Base-by-base conservation (phyloP, 2,888 invertebrate genomes). In the Coenonympha arcania region DNA sequence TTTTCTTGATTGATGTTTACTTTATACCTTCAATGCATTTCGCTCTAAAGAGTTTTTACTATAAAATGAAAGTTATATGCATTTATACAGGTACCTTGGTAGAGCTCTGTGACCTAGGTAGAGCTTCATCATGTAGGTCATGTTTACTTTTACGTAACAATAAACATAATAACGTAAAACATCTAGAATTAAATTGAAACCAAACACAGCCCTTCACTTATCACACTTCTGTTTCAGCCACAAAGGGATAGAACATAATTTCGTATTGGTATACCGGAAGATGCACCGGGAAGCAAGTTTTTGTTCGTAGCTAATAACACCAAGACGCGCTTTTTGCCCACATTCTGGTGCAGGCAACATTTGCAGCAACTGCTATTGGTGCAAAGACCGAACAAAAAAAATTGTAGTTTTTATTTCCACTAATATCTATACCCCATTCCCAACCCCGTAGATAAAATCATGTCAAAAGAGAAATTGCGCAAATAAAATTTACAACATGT, bases 231-330 rank as follows among this genome's bases (percentile, higher is more conserved):
- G 26, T n/a, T 24, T 16, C 0, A 11, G 6, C 2, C n/a, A 22
- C 9, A 20, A 47, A 40, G 28, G 44, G 41, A 40, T 33, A 13
- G 9, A 50, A 37, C 19, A 42, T 31, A 40, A 52, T 50, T 50
- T 49, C 28, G 55, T 52, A 6, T 24, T 8, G 1, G 6, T 16
- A 55, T 57, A 58, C 68, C 71, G 75, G 74, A 74, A 71, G 69
- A 60, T 59, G 62, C 56, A 60, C 61, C 67, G 66, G 69, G 69
- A 68, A 70, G 41, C 62, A 63, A 61, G 54, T 62, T 59, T 59
- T 65, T 60, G 60, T 58, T 61, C 52, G 48, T 36, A 44, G 56
- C 62, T 66, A 69, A 68, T 64, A 62, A 65, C 58, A 55, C 57
- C 51, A 53, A 31, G 46, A 45, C 47, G 47, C 44, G 45, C 65